Percentiles rank a stretch among this genome's conserved stretches.
phyloP scores from a whole-genome alignment of 2,797 vertebrate species.

The Coilia nasus region DNA sequence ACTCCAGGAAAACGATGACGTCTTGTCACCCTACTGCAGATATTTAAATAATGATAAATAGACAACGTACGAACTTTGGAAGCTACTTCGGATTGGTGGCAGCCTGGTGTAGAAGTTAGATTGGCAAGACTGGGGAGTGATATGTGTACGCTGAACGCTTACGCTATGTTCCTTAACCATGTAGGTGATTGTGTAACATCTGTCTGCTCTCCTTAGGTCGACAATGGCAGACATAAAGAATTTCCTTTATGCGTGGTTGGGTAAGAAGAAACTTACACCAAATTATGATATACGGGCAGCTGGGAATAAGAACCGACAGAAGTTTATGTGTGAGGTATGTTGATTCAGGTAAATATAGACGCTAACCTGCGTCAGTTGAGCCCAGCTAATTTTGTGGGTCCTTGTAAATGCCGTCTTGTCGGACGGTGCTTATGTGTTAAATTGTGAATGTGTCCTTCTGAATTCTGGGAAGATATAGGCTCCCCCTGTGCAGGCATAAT shows the following conservation, averaged over 20 bases:
- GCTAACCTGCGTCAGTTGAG: neutral
- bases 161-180: neutral
- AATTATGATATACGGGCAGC: constrained; percentile 88
- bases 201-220: neutral
- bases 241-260: constrained; percentile 94
- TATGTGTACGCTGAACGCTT: neutral
- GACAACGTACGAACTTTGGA: too few species aligned
- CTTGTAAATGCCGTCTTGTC: neutral
- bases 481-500: too few species aligned
- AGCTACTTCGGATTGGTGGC: too few species aligned
- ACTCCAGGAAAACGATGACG: too few species aligned
- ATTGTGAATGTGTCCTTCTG: too few species aligned
- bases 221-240: constrained; percentile 95
- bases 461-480: too few species aligned
- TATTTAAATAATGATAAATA: too few species aligned
- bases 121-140: too few species aligned
- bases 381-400: neutral
- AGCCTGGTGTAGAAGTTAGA: too few species aligned
- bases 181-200: neutral
- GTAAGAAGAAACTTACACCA: constrained; percentile 88
- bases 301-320: constrained; percentile 91
- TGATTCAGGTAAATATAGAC: neutral
- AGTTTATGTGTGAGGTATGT: constrained; percentile 90
- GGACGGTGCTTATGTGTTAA: too few species aligned
- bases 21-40: too few species aligned